Conservation (phyloP, 1,140 invertebrate genomes). For the Odontomachus brunneus region DNA sequence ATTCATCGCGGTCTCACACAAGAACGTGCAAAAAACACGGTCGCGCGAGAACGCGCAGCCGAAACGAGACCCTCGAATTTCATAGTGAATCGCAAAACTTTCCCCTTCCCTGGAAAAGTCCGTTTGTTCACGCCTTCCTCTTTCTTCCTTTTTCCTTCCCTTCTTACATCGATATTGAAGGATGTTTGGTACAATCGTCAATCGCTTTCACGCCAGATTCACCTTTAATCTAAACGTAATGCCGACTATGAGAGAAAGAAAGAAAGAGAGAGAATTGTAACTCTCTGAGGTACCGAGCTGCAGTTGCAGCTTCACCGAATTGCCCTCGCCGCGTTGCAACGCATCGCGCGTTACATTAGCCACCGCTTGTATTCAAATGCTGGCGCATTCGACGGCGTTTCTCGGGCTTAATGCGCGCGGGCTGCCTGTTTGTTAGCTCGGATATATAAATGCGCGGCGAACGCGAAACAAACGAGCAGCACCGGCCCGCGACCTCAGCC, state of each 20-base stretch:
- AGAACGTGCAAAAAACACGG: background rate
- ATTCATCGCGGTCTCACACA: constrained; percentile 59
- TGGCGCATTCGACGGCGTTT: constrained; percentile 7
- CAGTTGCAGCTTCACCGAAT: constrained; percentile 2
- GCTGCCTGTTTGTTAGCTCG: constrained; percentile 16
- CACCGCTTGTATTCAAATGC: constrained; percentile 42
- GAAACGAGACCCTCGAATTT: too few relatives aligned
- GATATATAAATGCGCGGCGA: constrained; percentile 39
- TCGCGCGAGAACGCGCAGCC: constrained; percentile 6
- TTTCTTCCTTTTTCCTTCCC: too few relatives aligned
- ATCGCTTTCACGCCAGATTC: too few relatives aligned
- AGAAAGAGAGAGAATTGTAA: too few relatives aligned
- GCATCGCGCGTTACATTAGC: constrained; percentile 2
- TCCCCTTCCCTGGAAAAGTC: too few relatives aligned
- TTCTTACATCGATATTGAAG: too few relatives aligned
- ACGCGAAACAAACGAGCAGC: constrained; percentile 17
- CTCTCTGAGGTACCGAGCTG: background rate
- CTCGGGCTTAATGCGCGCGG: constrained; percentile 42
- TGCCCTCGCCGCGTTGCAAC: constrained; percentile 1
- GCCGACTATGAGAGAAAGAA: too few relatives aligned
- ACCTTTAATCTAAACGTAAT: too few relatives aligned
- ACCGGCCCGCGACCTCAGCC: background rate
- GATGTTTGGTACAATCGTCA: too few relatives aligned
- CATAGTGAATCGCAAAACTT: too few relatives aligned
- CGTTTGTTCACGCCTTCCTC: too few relatives aligned